A percentile compares a stretch with the other conserved stretches of the same genome.
phyloP scores from a whole-genome alignment of 2,797 vertebrate genomes.

The Lerista edwardsae region DNA sequence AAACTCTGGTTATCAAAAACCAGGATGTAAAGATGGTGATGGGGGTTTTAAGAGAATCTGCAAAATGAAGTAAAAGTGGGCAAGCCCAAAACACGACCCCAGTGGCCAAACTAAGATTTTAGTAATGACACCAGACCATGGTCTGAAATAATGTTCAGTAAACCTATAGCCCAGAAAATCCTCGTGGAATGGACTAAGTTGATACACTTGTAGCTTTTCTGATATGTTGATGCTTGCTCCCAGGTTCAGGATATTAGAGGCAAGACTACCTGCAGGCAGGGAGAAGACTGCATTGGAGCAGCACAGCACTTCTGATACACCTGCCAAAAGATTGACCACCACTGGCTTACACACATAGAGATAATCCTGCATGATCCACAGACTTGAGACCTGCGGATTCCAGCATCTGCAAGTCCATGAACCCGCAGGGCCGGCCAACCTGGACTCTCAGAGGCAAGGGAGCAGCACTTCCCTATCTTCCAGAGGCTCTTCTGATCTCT shows the following conservation, averaged over 20 bases:
- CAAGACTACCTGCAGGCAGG: background rate
- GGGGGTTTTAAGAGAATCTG: too few relatives aligned
- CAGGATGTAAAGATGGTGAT: background rate
- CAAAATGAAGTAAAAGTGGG: background rate
- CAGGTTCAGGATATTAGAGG: background rate
- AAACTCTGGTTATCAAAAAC: background rate
- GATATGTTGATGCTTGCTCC: background rate
- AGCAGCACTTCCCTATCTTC: too few relatives aligned
- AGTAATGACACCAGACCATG: background rate
- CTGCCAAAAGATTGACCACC: background rate
- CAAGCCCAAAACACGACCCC: background rate
- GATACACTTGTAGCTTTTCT: background rate
- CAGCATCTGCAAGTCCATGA: too few relatives aligned
- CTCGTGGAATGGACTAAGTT: background rate
- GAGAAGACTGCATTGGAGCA: background rate
- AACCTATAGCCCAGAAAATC: background rate
- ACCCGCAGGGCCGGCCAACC: too few relatives aligned
- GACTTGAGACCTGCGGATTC: too few relatives aligned
- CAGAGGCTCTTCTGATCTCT: too few relatives aligned
- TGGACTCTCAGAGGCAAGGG: too few relatives aligned
- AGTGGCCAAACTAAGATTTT: background rate
- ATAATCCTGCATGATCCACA: too few relatives aligned
- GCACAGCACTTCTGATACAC: background rate
- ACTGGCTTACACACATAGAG: slow-evolving; percentile 10
- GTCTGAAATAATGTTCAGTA: background rate